Conservation (phyloP, 2,888 invertebrate genomes). For the Oscheius onirici region DNA sequence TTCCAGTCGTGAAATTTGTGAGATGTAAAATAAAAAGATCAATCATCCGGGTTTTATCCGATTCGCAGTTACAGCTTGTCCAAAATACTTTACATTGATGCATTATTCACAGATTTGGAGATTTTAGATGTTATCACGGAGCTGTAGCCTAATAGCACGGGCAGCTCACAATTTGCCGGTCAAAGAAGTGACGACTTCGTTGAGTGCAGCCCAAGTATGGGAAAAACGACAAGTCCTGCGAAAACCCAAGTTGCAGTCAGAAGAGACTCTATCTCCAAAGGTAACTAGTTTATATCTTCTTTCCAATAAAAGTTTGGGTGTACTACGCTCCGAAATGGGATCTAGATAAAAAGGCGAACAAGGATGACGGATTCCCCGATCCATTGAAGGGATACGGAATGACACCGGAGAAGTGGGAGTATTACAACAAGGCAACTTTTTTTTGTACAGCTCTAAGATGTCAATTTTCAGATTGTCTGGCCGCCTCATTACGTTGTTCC, state of each 20-base stretch:
- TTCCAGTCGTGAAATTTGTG: background rate
- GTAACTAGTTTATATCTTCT: slow-evolving; percentile 25
- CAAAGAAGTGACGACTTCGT: background rate
- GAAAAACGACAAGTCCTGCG: slow-evolving; percentile 45
- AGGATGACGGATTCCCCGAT: slow-evolving; percentile 56
- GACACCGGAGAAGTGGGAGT: slow-evolving; percentile 71
- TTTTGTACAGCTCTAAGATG: background rate
- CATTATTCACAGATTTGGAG: no score
- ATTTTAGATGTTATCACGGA: background rate
- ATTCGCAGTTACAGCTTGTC: background rate
- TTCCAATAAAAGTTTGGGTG: slow-evolving; percentile 32
- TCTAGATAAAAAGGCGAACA: slow-evolving; percentile 55
- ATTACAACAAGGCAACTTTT: slow-evolving; percentile 64
- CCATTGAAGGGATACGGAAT: slow-evolving; percentile 62
- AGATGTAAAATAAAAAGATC: slow-evolving; percentile 14
- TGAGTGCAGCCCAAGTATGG: slow-evolving; percentile 34
- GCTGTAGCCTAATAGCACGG: background rate
- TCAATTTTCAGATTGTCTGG: slow-evolving; percentile 64
- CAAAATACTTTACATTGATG: no score
- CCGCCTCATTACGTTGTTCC: slow-evolving; percentile 68
- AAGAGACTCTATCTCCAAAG: slow-evolving; percentile 47
- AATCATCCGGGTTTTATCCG: background rate
- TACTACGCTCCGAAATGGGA: slow-evolving; percentile 70
- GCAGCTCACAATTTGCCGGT: slow-evolving; percentile 1
- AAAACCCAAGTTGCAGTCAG: slow-evolving; percentile 53